Percentiles rank a stretch among this genome's conserved stretches.
These are phyloP conservation scores for Danaus melanippus DNA, from an alignment of 1,140 invertebrate genomes.

Conservation along the genomic window DNA sequence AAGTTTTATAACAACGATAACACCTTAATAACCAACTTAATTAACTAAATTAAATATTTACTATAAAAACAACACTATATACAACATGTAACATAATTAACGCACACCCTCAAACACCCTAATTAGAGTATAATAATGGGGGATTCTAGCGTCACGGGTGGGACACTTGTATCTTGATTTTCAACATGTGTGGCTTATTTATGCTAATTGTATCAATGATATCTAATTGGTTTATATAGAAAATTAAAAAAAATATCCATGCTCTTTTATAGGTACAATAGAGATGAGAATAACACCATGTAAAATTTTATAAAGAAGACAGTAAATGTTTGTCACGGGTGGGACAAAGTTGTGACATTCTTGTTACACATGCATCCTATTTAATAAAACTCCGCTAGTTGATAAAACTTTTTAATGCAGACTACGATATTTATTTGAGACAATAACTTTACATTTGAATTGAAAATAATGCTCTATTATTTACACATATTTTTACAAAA, in stretches of 20 bases:
- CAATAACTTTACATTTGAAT: constrained; percentile 3
- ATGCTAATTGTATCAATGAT: constrained; percentile 4
- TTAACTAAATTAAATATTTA: too few relatives aligned
- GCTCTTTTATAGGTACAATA: background rate
- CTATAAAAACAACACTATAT: too few relatives aligned
- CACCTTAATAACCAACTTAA: too few relatives aligned
- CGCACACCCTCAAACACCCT: too few relatives aligned
- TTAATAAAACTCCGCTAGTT: background rate
- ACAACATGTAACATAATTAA: too few relatives aligned
- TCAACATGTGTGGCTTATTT: constrained; percentile 2
- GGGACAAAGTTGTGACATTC: constrained; percentile 3
- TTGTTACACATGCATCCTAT: constrained; percentile 1
- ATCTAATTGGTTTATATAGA: constrained; percentile 6
- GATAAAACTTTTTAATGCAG: background rate
- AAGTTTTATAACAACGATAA: too few relatives aligned
- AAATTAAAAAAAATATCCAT: background rate
- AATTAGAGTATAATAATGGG: too few relatives aligned
- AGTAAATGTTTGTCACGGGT: constrained; percentile 5
- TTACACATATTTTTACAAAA: constrained; percentile 4
- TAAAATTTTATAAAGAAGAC: constrained; percentile 2
- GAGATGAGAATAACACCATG: background rate
- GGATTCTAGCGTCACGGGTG: constrained; percentile 4
- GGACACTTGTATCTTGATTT: constrained; percentile 5
- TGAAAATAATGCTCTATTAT: background rate
- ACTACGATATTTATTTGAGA: background rate